A percentile compares a stretch with the other conserved stretches of the same genome.
phyloP scores from a whole-genome alignment of 2,888 invertebrate species.

The Pseudanteris insignis region DNA sequence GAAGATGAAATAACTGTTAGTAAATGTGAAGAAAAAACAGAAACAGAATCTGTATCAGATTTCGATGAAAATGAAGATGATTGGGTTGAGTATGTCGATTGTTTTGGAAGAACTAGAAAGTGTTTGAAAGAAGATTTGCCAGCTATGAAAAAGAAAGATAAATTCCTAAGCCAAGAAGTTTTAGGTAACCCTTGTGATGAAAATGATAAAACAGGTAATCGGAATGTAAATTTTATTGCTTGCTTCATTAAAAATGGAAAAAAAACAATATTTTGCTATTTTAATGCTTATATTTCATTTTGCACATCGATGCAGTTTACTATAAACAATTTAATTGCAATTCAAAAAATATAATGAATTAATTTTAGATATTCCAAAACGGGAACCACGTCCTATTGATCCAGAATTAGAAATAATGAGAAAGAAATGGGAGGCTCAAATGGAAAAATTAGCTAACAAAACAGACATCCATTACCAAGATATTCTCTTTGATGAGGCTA shows the following conservation, averaged over 20 bases:
- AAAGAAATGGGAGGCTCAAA: slow-evolving; percentile 88
- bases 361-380: slow-evolving; percentile 1
- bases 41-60: slow-evolving; percentile 43
- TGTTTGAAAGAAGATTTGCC: slow-evolving; percentile 83
- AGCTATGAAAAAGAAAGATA: slow-evolving; percentile 74
- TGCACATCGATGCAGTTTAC: too few species aligned
- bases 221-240: too few species aligned
- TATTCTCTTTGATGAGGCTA: slow-evolving; percentile 89
- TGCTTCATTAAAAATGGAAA: too few species aligned
- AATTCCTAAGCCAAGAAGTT: slow-evolving; percentile 56
- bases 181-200: slow-evolving; percentile 36
- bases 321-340: too few species aligned
- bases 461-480: slow-evolving; percentile 90
- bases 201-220: neutral
- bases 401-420: slow-evolving; percentile 74
- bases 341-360: too few species aligned
- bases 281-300: too few species aligned
- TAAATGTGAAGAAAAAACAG: slow-evolving; percentile 6
- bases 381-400: slow-evolving; percentile 5
- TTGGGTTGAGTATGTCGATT: slow-evolving; percentile 90
- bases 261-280: too few species aligned
- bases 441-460: slow-evolving; percentile 76
- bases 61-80: slow-evolving; percentile 59
- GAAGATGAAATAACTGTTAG: slow-evolving; percentile 32
- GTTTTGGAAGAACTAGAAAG: slow-evolving; percentile 85